Evolutionary conservation across 2,113 vertebrate species (phyloP).

Genomic region (Anolis carolinensis): DNA sequence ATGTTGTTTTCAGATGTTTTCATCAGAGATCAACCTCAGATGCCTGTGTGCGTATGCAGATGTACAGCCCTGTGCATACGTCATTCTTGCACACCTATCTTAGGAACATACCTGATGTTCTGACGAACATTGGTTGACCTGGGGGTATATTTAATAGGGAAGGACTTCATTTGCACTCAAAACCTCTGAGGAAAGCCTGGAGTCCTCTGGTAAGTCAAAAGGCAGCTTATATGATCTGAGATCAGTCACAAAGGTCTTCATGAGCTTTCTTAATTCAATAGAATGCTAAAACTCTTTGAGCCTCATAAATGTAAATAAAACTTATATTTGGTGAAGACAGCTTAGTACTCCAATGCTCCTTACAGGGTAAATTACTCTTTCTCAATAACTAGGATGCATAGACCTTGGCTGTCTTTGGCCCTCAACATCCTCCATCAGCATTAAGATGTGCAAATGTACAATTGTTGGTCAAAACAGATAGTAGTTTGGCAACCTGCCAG

Average conservation of each 20-base stretch:
- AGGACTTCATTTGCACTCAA: neutral
- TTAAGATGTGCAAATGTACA: neutral
- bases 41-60: slow-evolving; percentile 16
- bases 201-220: slow-evolving; percentile 16
- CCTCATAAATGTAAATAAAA: neutral
- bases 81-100: slow-evolving; percentile 56
- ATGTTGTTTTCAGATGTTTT: slow-evolving; percentile 50
- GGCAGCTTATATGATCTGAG: neutral
- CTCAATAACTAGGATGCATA: neutral
- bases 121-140: slow-evolving; percentile 8
- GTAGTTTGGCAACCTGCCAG: neutral
- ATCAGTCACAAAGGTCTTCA: neutral
- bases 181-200: neutral
- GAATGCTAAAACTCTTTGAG: neutral
- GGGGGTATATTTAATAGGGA: slow-evolving; percentile 29
- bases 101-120: slow-evolving; percentile 34
- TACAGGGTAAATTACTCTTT: neutral
- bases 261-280: neutral
- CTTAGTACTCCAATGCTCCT: neutral
- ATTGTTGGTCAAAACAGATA: neutral
- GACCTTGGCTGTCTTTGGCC: neutral
- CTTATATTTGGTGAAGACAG: neutral
- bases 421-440: neutral
- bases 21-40: slow-evolving; percentile 64
- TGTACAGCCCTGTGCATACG: neutral